These are phyloP conservation scores for Willowsia nigromaculata DNA, from an alignment of 2,888 invertebrate species.

Conservation along the genomic window DNA sequence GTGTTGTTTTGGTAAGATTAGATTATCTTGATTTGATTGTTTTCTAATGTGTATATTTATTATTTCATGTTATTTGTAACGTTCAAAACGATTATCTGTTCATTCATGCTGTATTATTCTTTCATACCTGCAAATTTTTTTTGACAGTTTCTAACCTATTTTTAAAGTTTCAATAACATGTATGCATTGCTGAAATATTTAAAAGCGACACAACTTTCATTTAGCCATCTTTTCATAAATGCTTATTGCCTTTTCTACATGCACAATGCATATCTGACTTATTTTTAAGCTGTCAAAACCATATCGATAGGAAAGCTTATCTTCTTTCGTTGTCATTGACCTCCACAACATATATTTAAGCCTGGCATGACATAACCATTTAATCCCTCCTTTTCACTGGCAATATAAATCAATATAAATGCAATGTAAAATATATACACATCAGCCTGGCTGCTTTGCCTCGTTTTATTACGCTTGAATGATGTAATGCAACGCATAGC, in stretches of 20 bases:
- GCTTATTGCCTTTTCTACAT: background rate
- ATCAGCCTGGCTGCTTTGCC: background rate
- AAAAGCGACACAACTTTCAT: background rate
- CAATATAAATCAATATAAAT: too few species aligned
- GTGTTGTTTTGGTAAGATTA: conserved; percentile 67
- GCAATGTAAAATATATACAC: background rate
- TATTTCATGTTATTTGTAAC: too few species aligned
- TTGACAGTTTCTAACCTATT: too few species aligned
- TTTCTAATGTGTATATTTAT: background rate
- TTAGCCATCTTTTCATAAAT: background rate
- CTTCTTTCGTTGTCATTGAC: conserved; percentile 42
- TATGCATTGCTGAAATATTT: too few species aligned
- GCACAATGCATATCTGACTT: background rate
- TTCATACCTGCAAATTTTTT: too few species aligned
- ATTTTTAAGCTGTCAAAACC: background rate
- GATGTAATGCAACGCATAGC: background rate
- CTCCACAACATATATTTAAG: background rate
- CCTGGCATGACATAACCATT: background rate
- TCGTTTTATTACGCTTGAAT: background rate
- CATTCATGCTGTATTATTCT: too few species aligned
- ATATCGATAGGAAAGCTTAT: background rate
- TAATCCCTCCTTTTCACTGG: background rate
- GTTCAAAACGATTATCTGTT: too few species aligned
- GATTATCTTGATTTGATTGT: background rate
- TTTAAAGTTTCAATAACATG: too few species aligned